Percentiles rank a stretch among this genome's conserved stretches.
These are phyloP conservation scores for Automeris io DNA, from an alignment of 2,888 invertebrate genomes.

Conservation along the genomic window DNA sequence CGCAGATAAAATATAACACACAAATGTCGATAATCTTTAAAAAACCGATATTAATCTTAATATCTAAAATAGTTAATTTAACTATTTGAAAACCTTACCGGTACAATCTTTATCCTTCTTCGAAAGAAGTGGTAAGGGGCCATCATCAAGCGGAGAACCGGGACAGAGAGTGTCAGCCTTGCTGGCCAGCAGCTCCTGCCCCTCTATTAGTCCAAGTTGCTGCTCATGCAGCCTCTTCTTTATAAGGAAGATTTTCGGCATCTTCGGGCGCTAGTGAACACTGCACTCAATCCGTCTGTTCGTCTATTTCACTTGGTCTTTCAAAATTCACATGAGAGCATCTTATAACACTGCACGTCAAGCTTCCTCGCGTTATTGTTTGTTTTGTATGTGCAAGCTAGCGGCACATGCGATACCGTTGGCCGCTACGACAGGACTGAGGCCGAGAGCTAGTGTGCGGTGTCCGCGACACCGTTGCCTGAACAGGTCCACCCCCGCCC, in stretches of 20 bases:
- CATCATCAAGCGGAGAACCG: slow-evolving; percentile 74
- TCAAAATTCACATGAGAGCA: slow-evolving; percentile 62
- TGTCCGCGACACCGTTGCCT: slow-evolving; percentile 71
- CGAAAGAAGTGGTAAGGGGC: slow-evolving; percentile 80
- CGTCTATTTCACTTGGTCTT: slow-evolving; percentile 61
- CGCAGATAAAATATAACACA: neutral
- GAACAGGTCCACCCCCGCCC: slow-evolving; percentile 72
- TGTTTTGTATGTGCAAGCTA: slow-evolving; percentile 59
- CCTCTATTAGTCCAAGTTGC: slow-evolving; percentile 89
- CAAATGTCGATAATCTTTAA: too few relatives aligned
- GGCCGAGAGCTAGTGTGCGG: slow-evolving; percentile 70
- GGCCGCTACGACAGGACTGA: slow-evolving; percentile 74
- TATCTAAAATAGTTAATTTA: too few relatives aligned
- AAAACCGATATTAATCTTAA: too few relatives aligned
- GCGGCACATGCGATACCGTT: slow-evolving; percentile 74
- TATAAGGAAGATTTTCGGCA: slow-evolving; percentile 96
- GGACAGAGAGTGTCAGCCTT: slow-evolving; percentile 80
- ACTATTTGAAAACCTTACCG: too few relatives aligned
- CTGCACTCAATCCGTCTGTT: slow-evolving; percentile 66
- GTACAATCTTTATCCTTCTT: slow-evolving; percentile 60
- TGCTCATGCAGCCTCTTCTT: slow-evolving; percentile 95
- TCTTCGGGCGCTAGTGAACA: slow-evolving; percentile 65
- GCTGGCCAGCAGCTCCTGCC: slow-evolving; percentile 83
- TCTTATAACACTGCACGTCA: slow-evolving; percentile 70
- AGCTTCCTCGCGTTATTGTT: slow-evolving; percentile 66